Conservation (phyloP, 2,797 vertebrate genomes). For the Scarus forsteni region DNA sequence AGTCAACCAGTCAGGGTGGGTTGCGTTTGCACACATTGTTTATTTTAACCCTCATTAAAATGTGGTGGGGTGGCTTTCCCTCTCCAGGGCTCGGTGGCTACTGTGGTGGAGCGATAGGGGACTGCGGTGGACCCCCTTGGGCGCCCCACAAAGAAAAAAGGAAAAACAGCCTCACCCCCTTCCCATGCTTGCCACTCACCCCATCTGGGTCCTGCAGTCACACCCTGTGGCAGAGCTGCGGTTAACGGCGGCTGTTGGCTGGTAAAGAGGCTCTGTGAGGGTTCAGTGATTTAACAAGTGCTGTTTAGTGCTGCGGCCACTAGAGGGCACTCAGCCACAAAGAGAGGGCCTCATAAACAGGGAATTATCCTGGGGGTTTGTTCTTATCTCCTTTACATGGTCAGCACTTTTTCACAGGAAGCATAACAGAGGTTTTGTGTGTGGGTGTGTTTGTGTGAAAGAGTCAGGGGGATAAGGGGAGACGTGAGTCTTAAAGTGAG, state of each 20-base stretch:
- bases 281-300: constrained; percentile 40
- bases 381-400: constrained; percentile 66
- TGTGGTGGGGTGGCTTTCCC: constrained; percentile 78
- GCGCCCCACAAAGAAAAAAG: constrained; percentile 62
- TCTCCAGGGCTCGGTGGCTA: constrained; percentile 77
- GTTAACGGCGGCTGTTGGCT: constrained; percentile 72
- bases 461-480: constrained; percentile 13
- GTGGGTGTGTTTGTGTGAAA: constrained; percentile 4
- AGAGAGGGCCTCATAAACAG: neutral
- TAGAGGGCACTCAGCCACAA: constrained; percentile 75
- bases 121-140: constrained; percentile 78
- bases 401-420: constrained; percentile 74
- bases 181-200: constrained; percentile 62
- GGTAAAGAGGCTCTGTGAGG: constrained; percentile 69
- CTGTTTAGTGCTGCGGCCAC: constrained; percentile 46
- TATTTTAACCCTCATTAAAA: constrained; percentile 82
- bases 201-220: constrained; percentile 72
- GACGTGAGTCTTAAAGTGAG: constrained; percentile 44
- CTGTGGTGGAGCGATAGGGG: constrained; percentile 79
- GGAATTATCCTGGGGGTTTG: constrained; percentile 22
- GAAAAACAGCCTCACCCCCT: constrained; percentile 53
- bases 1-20: constrained; percentile 76
- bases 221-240: constrained; percentile 79
- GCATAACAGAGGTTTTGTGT: constrained; percentile 32
- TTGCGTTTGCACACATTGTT: constrained; percentile 79